Percentiles rank a stretch among this genome's conserved stretches.
phyloP scores from a whole-genome alignment of 2,113 vertebrate genomes.

The Caranx melampygus region DNA sequence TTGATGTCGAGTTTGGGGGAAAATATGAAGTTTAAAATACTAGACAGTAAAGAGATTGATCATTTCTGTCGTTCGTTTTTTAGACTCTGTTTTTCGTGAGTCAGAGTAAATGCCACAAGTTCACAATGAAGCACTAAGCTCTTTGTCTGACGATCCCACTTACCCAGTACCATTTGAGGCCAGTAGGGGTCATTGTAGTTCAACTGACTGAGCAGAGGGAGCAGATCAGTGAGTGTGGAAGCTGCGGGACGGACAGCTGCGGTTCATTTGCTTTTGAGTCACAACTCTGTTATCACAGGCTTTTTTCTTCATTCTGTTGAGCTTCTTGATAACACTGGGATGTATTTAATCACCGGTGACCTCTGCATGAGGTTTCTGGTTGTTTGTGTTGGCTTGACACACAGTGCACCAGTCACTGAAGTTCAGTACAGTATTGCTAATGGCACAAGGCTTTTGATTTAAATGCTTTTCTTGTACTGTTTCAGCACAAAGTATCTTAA shows the following conservation, averaged over 20 bases:
- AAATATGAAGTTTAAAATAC: neutral
- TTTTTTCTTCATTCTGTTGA: slow-evolving; percentile 1
- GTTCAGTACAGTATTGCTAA: neutral
- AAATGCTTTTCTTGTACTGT: slow-evolving; percentile 9
- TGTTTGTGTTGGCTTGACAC: neutral
- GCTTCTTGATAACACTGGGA: neutral
- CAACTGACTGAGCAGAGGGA: slow-evolving; percentile 75
- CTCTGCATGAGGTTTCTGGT: slow-evolving; percentile 11
- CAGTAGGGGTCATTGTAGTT: slow-evolving; percentile 92
- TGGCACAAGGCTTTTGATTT: slow-evolving; percentile 1
- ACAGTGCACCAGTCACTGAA: neutral
- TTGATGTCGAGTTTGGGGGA: neutral
- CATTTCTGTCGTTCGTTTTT: neutral
- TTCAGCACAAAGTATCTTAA: slow-evolving; percentile 25
- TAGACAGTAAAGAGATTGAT: neutral
- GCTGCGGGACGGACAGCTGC: slow-evolving; percentile 37
- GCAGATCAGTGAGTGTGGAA: slow-evolving; percentile 2
- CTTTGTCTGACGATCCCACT: slow-evolving; percentile 53
- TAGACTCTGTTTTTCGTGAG: slow-evolving; percentile 9
- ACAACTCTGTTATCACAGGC: slow-evolving; percentile 37
- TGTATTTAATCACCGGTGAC: slow-evolving; percentile 2
- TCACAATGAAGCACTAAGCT: slow-evolving; percentile 37
- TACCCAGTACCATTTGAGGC: slow-evolving; percentile 58
- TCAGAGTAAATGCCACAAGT: slow-evolving; percentile 40
- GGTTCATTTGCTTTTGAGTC: slow-evolving; percentile 44